Evolutionary conservation across 2,113 vertebrate species (phyloP).

Genomic region (Siphamia tubifer): DNA sequence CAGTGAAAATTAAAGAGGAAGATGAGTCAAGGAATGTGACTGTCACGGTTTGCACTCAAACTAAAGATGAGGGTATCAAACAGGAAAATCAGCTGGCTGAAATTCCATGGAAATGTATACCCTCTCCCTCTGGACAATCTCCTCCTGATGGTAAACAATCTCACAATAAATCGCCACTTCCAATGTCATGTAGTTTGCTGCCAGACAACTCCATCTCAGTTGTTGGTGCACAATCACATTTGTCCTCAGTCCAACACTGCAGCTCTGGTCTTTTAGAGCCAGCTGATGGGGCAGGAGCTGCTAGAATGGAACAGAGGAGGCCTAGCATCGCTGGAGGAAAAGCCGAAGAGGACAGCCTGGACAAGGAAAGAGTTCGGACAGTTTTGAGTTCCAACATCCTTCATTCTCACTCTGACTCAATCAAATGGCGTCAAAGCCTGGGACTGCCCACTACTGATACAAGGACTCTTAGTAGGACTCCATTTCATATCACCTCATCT

Average conservation of each 20-base stretch:
- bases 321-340: neutral
- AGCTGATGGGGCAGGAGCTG: slow-evolving; percentile 53
- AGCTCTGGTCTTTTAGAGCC: slow-evolving; percentile 48
- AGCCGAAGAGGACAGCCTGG: neutral
- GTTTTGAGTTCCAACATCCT: neutral
- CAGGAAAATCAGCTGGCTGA: slow-evolving; percentile 72
- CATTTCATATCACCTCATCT: slow-evolving; percentile 64
- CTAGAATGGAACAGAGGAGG: slow-evolving; percentile 25
- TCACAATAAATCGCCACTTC: neutral
- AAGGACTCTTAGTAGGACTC: slow-evolving; percentile 26
- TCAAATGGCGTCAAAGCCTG: slow-evolving; percentile 70
- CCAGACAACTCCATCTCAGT: neutral
- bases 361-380: slow-evolving; percentile 4
- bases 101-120: slow-evolving; percentile 38
- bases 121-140: slow-evolving; percentile 1
- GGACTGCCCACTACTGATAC: slow-evolving; percentile 52
- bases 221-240: neutral
- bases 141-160: neutral
- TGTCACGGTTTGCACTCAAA: neutral
- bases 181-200: neutral
- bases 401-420: slow-evolving; percentile 50
- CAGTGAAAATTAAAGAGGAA: slow-evolving; percentile 24
- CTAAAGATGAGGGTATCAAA: slow-evolving; percentile 31
- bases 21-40: slow-evolving; percentile 25
- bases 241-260: slow-evolving; percentile 21